Conservation (phyloP, 2,888 invertebrate species). For the Phytoseiulus persimilis region DNA sequence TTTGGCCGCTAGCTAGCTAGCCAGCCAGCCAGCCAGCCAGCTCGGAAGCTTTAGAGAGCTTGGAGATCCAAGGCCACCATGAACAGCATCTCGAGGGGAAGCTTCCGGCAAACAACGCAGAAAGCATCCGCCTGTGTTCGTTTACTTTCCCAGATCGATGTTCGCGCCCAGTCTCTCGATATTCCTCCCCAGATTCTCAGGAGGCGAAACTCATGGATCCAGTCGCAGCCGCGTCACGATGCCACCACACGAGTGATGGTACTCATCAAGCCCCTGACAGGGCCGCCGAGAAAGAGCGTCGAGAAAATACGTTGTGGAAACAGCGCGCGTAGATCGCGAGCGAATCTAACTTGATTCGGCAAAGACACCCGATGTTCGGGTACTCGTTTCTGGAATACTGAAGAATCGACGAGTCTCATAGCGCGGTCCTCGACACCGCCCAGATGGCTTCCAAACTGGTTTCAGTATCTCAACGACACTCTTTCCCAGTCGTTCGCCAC, state of each 20-base stretch:
- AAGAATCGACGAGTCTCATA: constrained; percentile 5
- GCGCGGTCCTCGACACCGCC: constrained; percentile 5
- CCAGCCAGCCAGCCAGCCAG: not conserved
- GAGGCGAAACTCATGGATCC: not conserved
- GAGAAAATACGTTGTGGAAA: no score
- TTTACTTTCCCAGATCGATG: no score
- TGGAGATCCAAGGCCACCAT: not conserved
- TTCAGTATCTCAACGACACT: not conserved
- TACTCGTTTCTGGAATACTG: not conserved
- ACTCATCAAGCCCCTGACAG: not conserved
- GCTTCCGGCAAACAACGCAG: not conserved
- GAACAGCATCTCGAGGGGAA: not conserved
- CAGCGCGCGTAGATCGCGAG: not conserved
- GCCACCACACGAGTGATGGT: not conserved
- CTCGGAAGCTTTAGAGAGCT: not conserved
- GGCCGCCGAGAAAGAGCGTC: not conserved
- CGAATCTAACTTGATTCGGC: not conserved
- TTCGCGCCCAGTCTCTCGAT: no score
- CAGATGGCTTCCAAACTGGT: constrained; percentile 5
- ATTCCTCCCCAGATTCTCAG: not conserved
- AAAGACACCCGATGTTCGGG: not conserved
- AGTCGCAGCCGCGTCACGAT: not conserved
- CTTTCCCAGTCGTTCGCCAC: not conserved
- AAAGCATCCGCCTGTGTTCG: not conserved
- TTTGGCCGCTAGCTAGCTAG: not conserved